Evolutionary conservation across 2,113 vertebrate species (phyloP), one percentile per base, ranked within the genome.

Genomic region (Mustela nigripes): DNA sequence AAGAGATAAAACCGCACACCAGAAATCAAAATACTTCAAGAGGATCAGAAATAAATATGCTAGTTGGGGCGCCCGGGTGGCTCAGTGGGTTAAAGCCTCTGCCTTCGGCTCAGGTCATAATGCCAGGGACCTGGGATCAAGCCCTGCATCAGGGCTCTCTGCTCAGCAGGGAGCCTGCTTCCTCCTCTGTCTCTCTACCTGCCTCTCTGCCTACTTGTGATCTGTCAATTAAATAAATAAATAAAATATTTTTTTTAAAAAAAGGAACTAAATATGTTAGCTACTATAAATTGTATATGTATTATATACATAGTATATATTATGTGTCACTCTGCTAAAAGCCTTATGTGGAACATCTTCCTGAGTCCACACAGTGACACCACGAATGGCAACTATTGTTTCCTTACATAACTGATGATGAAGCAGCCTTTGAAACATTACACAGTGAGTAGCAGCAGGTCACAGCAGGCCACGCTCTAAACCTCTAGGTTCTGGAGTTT

Each of bases 381-480:
- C 11, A 9, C 15, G 14, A 1, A 1, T 1, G n/a, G 33, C 24
- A 62, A 5, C 26, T 33, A 0, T 22, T 14, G 9, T 56, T 39
- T 39, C n/a, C 18, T 22, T 28, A 16, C 11, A 28, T 58, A 74
- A 22, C 15, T 22, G 22, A 48, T 15, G 73, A 94, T 28, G 74
- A 79, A 63, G 63, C 62, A 36, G n/a, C 5, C 9, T 86, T 39
- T n/a, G 14, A 4, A 28, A 33, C 33, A 11, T 33, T 50, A 33
- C 12, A 12, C 0, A 33, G 53, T n/a, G 33, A 63, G 42, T 28
- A 31, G 45, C 45, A 48, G 45, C 45, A 48, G 45, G 45, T 10
- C 45, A 48, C 45, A 60, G 21, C 19, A 8, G 26, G 22, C 24
- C 50, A 74, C 4, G 62, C 33, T n/a, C 36, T 26, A 85, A 58